phyloP scores from a whole-genome alignment of 2,113 vertebrate genomes.

The Chionodraco myersi region DNA sequence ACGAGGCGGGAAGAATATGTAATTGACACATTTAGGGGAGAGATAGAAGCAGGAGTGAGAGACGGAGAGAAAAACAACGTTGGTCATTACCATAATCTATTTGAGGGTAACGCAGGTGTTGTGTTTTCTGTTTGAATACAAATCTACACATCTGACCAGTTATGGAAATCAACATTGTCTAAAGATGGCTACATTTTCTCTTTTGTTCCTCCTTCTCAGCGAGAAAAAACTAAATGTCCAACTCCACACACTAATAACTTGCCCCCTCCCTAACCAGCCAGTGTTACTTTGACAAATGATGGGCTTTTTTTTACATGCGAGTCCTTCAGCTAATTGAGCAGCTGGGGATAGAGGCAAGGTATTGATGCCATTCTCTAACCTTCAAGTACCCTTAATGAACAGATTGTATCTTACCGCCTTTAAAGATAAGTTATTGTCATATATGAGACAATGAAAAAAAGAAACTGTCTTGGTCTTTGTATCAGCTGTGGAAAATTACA shows the following conservation, averaged over 20 bases:
- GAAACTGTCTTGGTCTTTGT: not conserved
- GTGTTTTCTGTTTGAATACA: slow-evolving; percentile 14
- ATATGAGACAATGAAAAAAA: slow-evolving; percentile 18
- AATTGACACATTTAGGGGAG: slow-evolving; percentile 62
- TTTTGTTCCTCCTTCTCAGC: not conserved
- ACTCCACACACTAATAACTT: not conserved
- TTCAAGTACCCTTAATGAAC: slow-evolving; percentile 25
- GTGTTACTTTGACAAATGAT: slow-evolving; percentile 37
- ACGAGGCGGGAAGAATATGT: slow-evolving; percentile 49
- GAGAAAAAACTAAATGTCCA: not conserved
- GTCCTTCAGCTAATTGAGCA: slow-evolving; percentile 40
- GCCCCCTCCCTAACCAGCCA: slow-evolving; percentile 16
- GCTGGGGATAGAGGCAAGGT: slow-evolving; percentile 26
- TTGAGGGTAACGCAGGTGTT: slow-evolving; percentile 22
- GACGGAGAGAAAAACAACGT: slow-evolving; percentile 29
- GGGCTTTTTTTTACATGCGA: not conserved
- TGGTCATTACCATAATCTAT: slow-evolving; percentile 29
- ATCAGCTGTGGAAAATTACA: slow-evolving; percentile 25
- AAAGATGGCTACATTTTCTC: not conserved
- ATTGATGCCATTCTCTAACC: slow-evolving; percentile 44
- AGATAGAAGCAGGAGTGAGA: slow-evolving; percentile 48
- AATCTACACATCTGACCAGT: slow-evolving; percentile 27
- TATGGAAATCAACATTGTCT: not conserved
- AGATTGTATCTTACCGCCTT: slow-evolving; percentile 24
- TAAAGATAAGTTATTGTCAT: slow-evolving; percentile 38